Base-by-base conservation (phyloP, 2,797 vertebrate species). In the Lepus townsendii region DNA sequence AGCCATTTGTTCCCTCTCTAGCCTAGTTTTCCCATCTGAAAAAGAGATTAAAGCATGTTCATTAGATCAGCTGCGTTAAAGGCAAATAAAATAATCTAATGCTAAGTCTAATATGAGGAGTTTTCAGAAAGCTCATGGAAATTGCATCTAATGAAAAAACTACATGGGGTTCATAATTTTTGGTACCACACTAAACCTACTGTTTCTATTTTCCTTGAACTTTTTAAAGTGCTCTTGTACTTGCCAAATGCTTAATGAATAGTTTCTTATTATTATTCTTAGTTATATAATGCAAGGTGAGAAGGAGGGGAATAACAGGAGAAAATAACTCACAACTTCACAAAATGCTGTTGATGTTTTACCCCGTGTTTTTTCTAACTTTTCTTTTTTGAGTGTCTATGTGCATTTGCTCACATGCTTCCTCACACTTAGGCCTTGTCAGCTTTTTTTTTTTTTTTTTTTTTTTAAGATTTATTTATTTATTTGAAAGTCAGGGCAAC, bases 21-120 rank as follows among this genome's bases (percentile, higher is more conserved):
- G 42, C 60, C 96, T 69, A 52, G 24, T 80, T 95, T 94, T 83
- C 10, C 30, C 5, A 17, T 80, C 50, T 88, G 79, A 91, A 78
- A 85, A 83, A 54, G 57, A 76, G 35, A 35, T 69, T 80, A 35
- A 80, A 89, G 26, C 50, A 32, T 65, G 60, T 13, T 90, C 77
- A 19, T 14, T 54, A 82, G 65, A 83, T 66, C 80, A 32, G 60
- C 19, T 68, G 9, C 5, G 26, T 68, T 47, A 47, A 47, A 47
- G 42, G 20, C n/a, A 80, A 54, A 35, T 75, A 84, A 73, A 89
- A n/a, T 38, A 72, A 78, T 30, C 11, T 26, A 79, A 24, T 62
- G 32, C 42, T 93, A 83, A 84, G 52, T 38, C 27, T 47, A 47
- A 47, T 47, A 47, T 47, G 42, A 47, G 8, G 42, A 8, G 42